phyloP scores from a whole-genome alignment of 2,113 vertebrate genomes.

The Delphinapterus leucas region DNA sequence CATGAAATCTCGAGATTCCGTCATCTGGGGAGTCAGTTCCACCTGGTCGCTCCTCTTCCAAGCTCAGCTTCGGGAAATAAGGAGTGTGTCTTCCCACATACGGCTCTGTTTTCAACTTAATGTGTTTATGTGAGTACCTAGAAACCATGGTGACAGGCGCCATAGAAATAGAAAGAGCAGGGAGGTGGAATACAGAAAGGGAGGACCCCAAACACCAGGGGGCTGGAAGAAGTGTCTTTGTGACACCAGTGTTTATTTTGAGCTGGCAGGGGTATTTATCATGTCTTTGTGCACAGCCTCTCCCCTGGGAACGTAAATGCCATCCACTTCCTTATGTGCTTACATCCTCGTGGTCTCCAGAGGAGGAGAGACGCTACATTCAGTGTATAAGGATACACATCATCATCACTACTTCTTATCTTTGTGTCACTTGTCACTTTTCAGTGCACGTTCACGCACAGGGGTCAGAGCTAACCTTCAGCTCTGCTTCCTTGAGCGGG shows the following conservation, averaged over 20 bases:
- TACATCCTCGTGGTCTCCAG: neutral
- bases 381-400: neutral
- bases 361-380: neutral
- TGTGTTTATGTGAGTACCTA: neutral
- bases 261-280: neutral
- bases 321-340: neutral
- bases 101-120: neutral
- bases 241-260: neutral
- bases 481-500: neutral
- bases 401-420: fast-evolving
- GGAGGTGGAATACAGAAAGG: neutral
- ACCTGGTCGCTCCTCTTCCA: neutral
- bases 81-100: neutral
- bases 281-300: neutral
- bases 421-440: neutral
- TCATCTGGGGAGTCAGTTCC: neutral
- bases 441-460: neutral
- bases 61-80: neutral
- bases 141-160: constrained; percentile 36
- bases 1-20: neutral
- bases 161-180: neutral
- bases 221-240: neutral
- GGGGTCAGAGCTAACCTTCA: neutral
- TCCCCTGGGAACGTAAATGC: too few relatives aligned
- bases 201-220: neutral